Percentiles rank a stretch among this genome's conserved stretches.
Evolutionary conservation across 35 echinoderm and acorn worm genomes (phyloP).

Genomic region (Apostichopus japonicus): DNA sequence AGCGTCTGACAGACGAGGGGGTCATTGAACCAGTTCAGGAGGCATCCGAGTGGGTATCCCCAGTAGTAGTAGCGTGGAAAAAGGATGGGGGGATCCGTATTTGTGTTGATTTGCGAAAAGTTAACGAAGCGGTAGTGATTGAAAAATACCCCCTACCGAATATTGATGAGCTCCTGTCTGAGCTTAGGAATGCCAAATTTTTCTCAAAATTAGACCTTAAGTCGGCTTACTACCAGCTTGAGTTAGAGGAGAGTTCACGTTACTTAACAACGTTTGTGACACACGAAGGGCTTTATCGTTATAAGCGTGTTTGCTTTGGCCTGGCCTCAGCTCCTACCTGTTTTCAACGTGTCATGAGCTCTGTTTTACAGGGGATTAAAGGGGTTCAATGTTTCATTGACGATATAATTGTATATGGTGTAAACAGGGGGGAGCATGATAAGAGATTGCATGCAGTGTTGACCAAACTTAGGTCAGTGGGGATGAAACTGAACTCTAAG

Average conservation of each 20-base stretch:
- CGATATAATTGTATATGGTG: slow-evolving; percentile 69
- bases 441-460: background rate
- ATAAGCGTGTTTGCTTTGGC: slow-evolving; percentile 66
- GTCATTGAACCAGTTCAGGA: slow-evolving; percentile 59
- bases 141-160: slow-evolving; percentile 62
- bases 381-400: slow-evolving; percentile 71
- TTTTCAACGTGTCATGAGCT: slow-evolving; percentile 69
- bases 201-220: slow-evolving; percentile 69
- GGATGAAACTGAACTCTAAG: slow-evolving; percentile 40
- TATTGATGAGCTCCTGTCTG: slow-evolving; percentile 68
- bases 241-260: background rate
- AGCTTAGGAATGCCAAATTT: slow-evolving; percentile 38
- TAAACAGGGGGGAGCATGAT: slow-evolving; percentile 55
- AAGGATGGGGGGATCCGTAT: slow-evolving; percentile 55
- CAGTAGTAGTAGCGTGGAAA: slow-evolving; percentile 51
- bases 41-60: slow-evolving; percentile 73
- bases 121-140: slow-evolving; percentile 59
- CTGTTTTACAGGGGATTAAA: slow-evolving; percentile 32
- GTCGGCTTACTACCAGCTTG: slow-evolving; percentile 60
- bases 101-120: slow-evolving; percentile 67
- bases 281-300: slow-evolving; percentile 61
- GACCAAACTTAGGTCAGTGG: background rate
- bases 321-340: slow-evolving; percentile 67
- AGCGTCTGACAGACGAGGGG: slow-evolving; percentile 16
- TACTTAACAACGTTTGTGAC: slow-evolving; percentile 56